Conservation (phyloP, 1,140 invertebrate genomes). For the Brachionus paranguensis region DNA sequence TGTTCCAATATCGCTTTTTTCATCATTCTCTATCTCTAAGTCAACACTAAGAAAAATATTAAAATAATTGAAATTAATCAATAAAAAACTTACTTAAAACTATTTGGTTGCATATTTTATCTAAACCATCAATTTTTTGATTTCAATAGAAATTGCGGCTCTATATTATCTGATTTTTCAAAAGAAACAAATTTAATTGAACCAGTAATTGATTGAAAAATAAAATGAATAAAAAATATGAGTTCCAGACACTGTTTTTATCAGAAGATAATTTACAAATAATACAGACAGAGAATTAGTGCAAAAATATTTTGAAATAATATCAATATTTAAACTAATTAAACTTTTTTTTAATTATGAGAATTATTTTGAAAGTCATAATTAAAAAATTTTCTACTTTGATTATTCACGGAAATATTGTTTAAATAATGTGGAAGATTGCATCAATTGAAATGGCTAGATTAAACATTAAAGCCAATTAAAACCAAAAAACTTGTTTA, state of each 20-base stretch:
- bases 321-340: neutral
- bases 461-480: neutral
- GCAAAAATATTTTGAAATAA: neutral
- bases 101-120: constrained; percentile 1
- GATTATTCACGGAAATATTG: neutral
- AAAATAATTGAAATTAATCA: neutral
- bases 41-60: constrained; percentile 5
- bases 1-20: neutral
- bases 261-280: neutral
- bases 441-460: neutral
- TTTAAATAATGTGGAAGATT: too few species aligned
- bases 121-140: neutral
- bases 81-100: neutral
- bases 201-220: neutral
- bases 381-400: neutral
- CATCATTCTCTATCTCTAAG: neutral
- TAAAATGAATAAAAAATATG: neutral
- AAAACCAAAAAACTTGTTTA: neutral
- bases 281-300: neutral
- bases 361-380: neutral
- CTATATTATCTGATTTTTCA: neutral
- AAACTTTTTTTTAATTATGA: neutral
- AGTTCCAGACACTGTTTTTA: neutral
- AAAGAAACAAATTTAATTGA: neutral
- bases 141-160: neutral